Evolutionary conservation across 2,113 vertebrate genomes (phyloP).

Genomic region (Tor tambroides): DNA sequence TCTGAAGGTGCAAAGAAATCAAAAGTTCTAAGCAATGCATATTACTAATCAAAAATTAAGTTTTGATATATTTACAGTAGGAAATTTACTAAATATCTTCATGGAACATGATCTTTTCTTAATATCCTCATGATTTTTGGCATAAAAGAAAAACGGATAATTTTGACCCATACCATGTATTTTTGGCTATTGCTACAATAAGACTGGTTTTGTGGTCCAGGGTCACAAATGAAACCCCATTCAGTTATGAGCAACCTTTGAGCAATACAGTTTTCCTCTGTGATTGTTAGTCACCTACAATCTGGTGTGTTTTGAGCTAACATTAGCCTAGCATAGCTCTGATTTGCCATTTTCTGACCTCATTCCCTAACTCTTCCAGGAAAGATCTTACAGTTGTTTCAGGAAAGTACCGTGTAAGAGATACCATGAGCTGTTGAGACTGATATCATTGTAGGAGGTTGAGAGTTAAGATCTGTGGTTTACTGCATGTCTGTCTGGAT

Average conservation of each 20-base stretch:
- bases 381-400: slow-evolving; percentile 1
- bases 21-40: too few relatives aligned
- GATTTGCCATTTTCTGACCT: neutral
- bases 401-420: neutral
- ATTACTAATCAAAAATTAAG: too few relatives aligned
- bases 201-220: too few relatives aligned
- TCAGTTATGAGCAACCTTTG: neutral
- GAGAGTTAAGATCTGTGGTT: slow-evolving; percentile 13
- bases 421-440: slow-evolving; percentile 6
- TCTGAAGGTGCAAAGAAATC: too few relatives aligned
- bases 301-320: neutral
- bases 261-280: neutral
- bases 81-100: too few relatives aligned
- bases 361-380: neutral
- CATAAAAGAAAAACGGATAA: too few relatives aligned
- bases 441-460: neutral
- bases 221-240: neutral
- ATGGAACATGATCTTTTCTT: too few relatives aligned
- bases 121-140: too few relatives aligned
- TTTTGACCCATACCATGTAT: too few relatives aligned
- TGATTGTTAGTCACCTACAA: neutral
- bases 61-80: too few relatives aligned
- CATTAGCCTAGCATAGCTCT: neutral
- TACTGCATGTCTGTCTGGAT: neutral
- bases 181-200: too few relatives aligned